phyloP scores from a whole-genome alignment of 1,140 invertebrate genomes.

The Tetramorium alpestre region DNA sequence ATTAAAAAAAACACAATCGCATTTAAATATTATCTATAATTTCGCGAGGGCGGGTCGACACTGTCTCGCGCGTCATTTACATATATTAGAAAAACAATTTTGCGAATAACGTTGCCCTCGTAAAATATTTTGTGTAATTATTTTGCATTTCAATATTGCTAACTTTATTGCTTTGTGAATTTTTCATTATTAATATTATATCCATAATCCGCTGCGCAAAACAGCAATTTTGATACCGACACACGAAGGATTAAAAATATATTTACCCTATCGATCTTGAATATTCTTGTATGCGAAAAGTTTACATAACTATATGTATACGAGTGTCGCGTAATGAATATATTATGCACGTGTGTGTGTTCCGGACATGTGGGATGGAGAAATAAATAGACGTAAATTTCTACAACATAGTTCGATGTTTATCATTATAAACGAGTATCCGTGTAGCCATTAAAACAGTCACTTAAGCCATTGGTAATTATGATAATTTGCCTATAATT shows the following conservation, averaged over 20 bases:
- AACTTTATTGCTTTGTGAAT: constrained; percentile 12
- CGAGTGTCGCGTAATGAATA: background rate
- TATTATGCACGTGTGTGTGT: too few relatives aligned
- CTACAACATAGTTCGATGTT: background rate
- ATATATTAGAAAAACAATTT: background rate
- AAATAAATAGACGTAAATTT: background rate
- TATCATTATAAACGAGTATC: constrained; percentile 33
- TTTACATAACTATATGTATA: background rate
- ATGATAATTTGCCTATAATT: constrained; percentile 50
- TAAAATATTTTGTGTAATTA: constrained; percentile 11
- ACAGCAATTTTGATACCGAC: background rate
- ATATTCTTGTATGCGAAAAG: background rate
- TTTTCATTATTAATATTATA: constrained; percentile 26
- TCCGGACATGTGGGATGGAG: background rate
- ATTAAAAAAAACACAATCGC: background rate
- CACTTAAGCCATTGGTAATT: constrained; percentile 49
- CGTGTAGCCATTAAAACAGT: constrained; percentile 43
- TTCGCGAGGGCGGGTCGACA: background rate
- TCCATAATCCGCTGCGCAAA: background rate
- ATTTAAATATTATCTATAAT: background rate
- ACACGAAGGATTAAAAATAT: constrained; percentile 15
- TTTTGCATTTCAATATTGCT: constrained; percentile 11
- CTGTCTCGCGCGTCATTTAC: background rate
- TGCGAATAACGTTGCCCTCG: background rate
- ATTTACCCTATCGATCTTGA: background rate